Evolutionary conservation across 2,888 invertebrate genomes (phyloP), one percentile per base, ranked within the genome.

Genomic region (Gastrophysa polygoni): DNA sequence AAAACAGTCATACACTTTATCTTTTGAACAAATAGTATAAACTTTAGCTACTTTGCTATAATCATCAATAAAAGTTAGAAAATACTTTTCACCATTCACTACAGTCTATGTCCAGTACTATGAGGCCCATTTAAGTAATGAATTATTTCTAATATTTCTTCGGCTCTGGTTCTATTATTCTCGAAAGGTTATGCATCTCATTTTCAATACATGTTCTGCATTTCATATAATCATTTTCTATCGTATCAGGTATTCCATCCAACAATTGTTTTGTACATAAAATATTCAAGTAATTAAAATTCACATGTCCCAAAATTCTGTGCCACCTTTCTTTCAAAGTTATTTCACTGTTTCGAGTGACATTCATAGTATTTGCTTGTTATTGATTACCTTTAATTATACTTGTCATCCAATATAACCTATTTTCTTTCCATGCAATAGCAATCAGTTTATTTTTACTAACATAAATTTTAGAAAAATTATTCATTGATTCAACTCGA

Each of bases 31-130:
- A 16, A 69, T 67, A 21, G 49, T 55, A 63, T 63, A 70, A 17
- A 69, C 60, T 51, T 54, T 60, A 3, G 52, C 56, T 17, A 65
- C 16, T 44, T 68, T 68, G 52, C 67, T 67, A 54, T 65, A 68
- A 55, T 65, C 67, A 54, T 68, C 70, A 32, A 68, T 66, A 66
- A 58, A 64, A 7, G 24, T 24, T 24, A 24, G 7, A 7, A 24
- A 24, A 7, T 24, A 24, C 24, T 17, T 38, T 14, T 38, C 55
- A 24, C 55, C 43, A 43, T 55, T 21, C 17, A 46, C 21, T 44
- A 43, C 44, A 14, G 43, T n/a, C n/a, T n/a, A n/a, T n/a, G n/a
- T n/a, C n/a, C 21, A 14, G 20, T 43, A 16, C 18, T n/a, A 24
- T 46, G 21, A 55, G 44, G 55, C 20, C 44, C 51, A 18, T 55